These are phyloP conservation scores for Diplolepis rosae DNA, from an alignment of 2,888 invertebrate species.

Conservation along the genomic window DNA sequence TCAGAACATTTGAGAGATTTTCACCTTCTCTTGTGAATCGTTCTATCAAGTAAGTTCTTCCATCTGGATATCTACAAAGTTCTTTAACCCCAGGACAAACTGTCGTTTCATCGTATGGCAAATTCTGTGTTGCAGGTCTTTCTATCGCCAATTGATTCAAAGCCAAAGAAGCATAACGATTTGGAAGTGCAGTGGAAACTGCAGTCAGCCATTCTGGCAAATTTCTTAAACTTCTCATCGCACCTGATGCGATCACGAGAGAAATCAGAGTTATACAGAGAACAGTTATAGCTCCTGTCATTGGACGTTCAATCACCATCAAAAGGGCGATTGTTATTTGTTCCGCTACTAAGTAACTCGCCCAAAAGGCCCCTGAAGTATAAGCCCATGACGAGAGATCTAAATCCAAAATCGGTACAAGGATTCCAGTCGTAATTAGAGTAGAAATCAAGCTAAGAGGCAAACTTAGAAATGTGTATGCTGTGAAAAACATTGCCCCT, in stretches of 20 bases:
- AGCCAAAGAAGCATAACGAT: constrained; percentile 69
- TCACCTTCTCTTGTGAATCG: constrained; percentile 79
- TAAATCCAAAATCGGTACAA: constrained; percentile 77
- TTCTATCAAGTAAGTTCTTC: constrained; percentile 83
- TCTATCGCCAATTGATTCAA: constrained; percentile 68
- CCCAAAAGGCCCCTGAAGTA: constrained; percentile 80
- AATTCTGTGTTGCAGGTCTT: constrained; percentile 57
- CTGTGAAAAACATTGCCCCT: constrained; percentile 87
- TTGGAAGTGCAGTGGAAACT: constrained; percentile 65
- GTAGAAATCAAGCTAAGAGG: constrained; percentile 88
- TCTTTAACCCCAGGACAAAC: constrained; percentile 72
- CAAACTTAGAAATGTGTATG: constrained; percentile 87
- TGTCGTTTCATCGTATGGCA: constrained; percentile 75
- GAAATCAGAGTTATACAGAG: constrained; percentile 85
- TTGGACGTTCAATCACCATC: constrained; percentile 86
- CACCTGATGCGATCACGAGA: constrained; percentile 69
- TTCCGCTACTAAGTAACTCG: constrained; percentile 89
- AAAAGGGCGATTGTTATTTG: constrained; percentile 88
- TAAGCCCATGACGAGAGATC: constrained; percentile 64
- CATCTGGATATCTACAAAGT: constrained; percentile 81
- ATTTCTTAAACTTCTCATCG: constrained; percentile 64
- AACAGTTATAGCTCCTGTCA: constrained; percentile 85
- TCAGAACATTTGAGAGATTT: constrained; percentile 78
- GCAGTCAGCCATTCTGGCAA: constrained; percentile 67
- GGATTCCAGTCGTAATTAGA: constrained; percentile 81